Conservation (phyloP, 2,797 vertebrate species). For the Odontamblyopus lacepedii region DNA sequence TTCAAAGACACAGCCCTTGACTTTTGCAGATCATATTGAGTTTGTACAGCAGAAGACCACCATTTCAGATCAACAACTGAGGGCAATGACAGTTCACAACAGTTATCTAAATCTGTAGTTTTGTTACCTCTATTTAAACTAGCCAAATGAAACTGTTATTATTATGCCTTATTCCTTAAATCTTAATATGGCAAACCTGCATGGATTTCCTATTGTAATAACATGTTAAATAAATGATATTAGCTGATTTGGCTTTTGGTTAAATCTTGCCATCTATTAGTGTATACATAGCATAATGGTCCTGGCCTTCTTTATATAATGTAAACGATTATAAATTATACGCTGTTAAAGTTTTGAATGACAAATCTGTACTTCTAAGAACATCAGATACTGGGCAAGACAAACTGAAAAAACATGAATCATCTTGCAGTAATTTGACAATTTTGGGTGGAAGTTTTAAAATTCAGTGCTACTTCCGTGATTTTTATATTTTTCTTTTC, state of each 20-base stretch:
- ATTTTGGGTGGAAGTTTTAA: neutral
- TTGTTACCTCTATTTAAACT: neutral
- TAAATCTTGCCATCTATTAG: too few species aligned
- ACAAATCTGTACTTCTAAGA: too few species aligned
- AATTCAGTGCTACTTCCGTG: too few species aligned
- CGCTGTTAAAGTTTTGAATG: neutral
- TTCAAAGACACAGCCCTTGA: conserved; percentile 18
- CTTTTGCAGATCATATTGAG: conserved; percentile 15
- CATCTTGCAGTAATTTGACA: neutral
- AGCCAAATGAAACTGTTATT: neutral
- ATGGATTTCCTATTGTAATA: too few species aligned
- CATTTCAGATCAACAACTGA: conserved; percentile 22
- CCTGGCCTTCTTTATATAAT: too few species aligned
- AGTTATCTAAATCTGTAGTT: neutral
- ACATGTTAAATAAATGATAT: neutral
- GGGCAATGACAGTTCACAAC: conserved; percentile 21
- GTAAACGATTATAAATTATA: neutral
- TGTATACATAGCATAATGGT: too few species aligned
- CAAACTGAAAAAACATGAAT: neutral
- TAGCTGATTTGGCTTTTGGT: neutral
- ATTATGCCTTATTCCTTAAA: neutral
- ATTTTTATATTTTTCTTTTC: too few species aligned
- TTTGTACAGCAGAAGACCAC: conserved; percentile 5
- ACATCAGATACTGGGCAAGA: too few species aligned
- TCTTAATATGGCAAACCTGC: too few species aligned